Conservation (phyloP, 64 coral and sea anemone species). For the Pocillopora damicornis region DNA sequence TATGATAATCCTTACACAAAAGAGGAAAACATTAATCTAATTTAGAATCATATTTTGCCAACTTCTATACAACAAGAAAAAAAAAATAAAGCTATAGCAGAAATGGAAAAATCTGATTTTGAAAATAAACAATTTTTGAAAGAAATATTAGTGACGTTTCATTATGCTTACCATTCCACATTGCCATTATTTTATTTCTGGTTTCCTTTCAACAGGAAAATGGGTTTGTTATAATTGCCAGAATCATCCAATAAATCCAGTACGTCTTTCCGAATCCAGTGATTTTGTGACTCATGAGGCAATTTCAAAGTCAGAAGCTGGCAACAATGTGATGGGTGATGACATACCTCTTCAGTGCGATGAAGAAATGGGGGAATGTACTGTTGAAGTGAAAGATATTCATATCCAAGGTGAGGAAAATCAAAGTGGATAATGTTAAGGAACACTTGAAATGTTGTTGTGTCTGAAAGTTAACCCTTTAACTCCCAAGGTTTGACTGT, state of each 20-base stretch:
- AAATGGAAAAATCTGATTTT: no score
- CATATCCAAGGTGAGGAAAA: constrained; percentile 75
- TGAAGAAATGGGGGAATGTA: constrained; percentile 68
- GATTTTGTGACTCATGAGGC: constrained; percentile 52
- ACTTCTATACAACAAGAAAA: no score
- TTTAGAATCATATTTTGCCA: no score
- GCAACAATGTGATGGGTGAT: background rate
- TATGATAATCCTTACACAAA: no score
- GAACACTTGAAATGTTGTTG: no score
- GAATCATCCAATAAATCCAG: constrained; percentile 88
- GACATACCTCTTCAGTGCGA: constrained; percentile 13
- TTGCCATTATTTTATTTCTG: background rate
- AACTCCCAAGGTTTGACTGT: no score
- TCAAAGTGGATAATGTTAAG: background rate
- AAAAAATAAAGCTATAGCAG: no score
- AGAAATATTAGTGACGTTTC: no score
- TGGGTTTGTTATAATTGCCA: constrained; percentile 97
- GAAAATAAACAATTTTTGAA: no score
- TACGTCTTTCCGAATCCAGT: constrained; percentile 58
- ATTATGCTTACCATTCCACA: no score
- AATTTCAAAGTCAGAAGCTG: constrained; percentile 3
- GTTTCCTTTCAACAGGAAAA: constrained; percentile 45
- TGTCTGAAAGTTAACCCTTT: background rate
- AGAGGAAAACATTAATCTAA: no score
- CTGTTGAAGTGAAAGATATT: constrained; percentile 94